These are phyloP conservation scores for Drosophila nigromelanica DNA, from an alignment of 1,140 invertebrate species.

Conservation along the genomic window DNA sequence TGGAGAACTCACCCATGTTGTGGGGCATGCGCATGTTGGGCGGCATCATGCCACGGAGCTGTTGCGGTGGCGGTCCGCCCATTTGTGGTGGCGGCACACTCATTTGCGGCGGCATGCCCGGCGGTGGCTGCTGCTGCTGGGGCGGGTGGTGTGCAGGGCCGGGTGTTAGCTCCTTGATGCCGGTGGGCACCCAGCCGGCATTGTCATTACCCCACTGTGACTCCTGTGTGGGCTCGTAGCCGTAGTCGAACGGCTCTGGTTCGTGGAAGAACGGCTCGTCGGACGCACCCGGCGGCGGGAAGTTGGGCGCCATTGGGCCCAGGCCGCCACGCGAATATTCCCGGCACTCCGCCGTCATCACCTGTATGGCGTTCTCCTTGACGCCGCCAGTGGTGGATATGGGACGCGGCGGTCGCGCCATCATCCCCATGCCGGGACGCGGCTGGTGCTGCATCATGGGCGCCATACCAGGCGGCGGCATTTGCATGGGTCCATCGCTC, in stretches of 20 bases:
- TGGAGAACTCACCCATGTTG: slow-evolving; percentile 56
- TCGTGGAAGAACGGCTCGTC: slow-evolving; percentile 86
- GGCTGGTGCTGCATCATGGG: slow-evolving; percentile 67
- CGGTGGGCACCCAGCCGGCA: slow-evolving; percentile 86
- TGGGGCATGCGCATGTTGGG: slow-evolving; percentile 78
- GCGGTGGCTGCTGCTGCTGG: slow-evolving; percentile 61
- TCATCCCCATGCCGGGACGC: slow-evolving; percentile 68
- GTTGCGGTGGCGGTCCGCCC: slow-evolving; percentile 82
- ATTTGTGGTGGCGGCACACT: slow-evolving; percentile 80
- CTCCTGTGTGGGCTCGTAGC: slow-evolving; percentile 90
- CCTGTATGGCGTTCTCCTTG: slow-evolving; percentile 93
- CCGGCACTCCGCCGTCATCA: slow-evolving; percentile 92
- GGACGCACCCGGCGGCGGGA: slow-evolving; percentile 85
- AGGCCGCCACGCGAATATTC: slow-evolving; percentile 90
- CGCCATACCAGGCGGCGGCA: slow-evolving; percentile 81
- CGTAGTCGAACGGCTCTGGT: slow-evolving; percentile 88
- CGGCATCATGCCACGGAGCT: slow-evolving; percentile 73
- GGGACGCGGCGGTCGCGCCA: slow-evolving; percentile 69
- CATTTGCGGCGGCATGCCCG: slow-evolving; percentile 81
- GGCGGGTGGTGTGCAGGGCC: slow-evolving; percentile 82
- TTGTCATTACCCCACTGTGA: slow-evolving; percentile 87
- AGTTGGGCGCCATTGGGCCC: slow-evolving; percentile 86
- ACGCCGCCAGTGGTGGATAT: slow-evolving; percentile 59
- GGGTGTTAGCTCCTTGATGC: slow-evolving; percentile 87
- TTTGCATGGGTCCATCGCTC: slow-evolving; percentile 60